phyloP scores from a whole-genome alignment of 2,797 vertebrate genomes.

The Phataginus tricuspis region DNA sequence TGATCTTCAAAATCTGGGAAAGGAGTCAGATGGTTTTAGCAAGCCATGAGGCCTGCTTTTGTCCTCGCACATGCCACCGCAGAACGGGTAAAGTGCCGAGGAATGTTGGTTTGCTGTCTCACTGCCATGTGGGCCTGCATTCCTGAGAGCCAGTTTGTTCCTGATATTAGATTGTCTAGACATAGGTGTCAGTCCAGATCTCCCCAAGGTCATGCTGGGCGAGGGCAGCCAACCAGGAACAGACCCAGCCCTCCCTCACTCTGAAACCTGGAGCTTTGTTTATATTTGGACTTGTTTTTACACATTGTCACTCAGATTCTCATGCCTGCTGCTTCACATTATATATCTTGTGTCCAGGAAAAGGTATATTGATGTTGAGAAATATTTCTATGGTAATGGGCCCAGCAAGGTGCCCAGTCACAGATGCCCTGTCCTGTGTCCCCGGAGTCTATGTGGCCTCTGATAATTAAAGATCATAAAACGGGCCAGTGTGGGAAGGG shows the following conservation, averaged over 20 bases:
- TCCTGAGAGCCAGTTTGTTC: not conserved
- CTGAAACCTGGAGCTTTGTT: not conserved
- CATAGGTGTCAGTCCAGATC: not conserved
- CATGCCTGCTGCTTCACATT: not conserved
- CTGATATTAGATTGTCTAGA: conserved; percentile 45
- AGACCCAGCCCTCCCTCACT: not conserved
- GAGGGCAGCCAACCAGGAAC: not conserved
- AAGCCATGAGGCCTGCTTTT: not conserved
- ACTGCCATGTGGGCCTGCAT: not conserved
- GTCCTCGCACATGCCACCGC: not conserved
- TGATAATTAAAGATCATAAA: not conserved
- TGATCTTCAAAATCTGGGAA: conserved; percentile 66
- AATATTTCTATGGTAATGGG: not conserved
- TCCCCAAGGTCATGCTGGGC: not conserved
- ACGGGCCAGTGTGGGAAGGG: not conserved
- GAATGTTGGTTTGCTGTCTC: not conserved
- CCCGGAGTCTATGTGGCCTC: not conserved
- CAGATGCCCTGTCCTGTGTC: not conserved
- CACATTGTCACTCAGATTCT: not conserved
- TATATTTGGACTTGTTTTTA: not conserved
- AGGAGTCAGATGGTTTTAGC: conserved; percentile 41
- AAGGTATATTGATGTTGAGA: not conserved
- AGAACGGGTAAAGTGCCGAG: not conserved
- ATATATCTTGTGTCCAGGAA: not conserved
- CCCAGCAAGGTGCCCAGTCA: not conserved